phyloP scores from a whole-genome alignment of 2,113 vertebrate genomes.

The Sander lucioperca region DNA sequence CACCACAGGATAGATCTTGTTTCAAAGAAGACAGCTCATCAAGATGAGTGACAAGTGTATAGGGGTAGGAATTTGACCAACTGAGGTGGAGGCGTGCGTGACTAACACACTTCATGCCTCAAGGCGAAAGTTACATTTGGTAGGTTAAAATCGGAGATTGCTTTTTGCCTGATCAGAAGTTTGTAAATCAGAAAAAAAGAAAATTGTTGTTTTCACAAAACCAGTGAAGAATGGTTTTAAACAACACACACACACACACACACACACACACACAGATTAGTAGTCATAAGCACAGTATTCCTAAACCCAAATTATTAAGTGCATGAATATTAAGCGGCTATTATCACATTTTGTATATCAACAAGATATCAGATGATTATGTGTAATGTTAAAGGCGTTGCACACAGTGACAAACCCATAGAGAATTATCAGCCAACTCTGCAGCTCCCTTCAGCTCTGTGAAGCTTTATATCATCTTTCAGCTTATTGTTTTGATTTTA shows the following conservation, averaged over 20 bases:
- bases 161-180: background rate
- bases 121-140: conserved; percentile 2
- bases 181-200: background rate
- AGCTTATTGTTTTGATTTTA: background rate
- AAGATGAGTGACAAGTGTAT: conserved; percentile 50
- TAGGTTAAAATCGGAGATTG: conserved; percentile 2
- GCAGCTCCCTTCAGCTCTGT: background rate
- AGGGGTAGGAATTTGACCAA: conserved; percentile 12
- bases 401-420: no score
- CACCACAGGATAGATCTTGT: conserved; percentile 12
- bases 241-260: background rate
- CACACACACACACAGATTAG: background rate
- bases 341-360: background rate
- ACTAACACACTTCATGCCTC: conserved; percentile 7
- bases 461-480: background rate
- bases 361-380: background rate
- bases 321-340: conserved; percentile 2
- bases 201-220: background rate
- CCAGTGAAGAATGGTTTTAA: background rate
- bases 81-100: background rate
- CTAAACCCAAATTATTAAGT: conserved; percentile 12
- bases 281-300: conserved; percentile 20
- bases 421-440: no score
- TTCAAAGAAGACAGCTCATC: conserved; percentile 48
- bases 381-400: background rate